Conservation (phyloP, 1,140 invertebrate species). For the Trachymyrmex septentrionalis region DNA sequence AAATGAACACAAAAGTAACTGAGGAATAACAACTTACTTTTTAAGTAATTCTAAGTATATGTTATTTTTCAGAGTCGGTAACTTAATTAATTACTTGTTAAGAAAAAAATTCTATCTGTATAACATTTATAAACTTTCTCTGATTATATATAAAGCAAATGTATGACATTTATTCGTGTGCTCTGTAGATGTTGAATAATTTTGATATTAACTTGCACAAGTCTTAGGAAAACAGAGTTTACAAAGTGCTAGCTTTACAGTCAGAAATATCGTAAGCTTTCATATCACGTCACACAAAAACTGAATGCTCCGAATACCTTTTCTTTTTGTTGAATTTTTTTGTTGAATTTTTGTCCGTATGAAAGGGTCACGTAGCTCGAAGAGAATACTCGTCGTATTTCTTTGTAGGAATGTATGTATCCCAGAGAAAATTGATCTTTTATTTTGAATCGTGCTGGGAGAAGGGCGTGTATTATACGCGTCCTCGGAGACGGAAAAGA, state of each 20-base stretch:
- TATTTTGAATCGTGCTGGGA: conserved; percentile 31
- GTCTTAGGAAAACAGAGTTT: neutral
- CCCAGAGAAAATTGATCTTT: conserved; percentile 7
- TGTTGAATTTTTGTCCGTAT: neutral
- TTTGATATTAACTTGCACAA: neutral
- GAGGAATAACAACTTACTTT: no score
- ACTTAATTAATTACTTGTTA: no score
- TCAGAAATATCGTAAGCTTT: neutral
- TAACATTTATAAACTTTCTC: no score
- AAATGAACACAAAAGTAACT: no score
- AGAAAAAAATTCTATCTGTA: no score
- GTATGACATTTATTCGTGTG: no score
- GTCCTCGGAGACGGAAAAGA: neutral
- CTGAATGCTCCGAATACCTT: neutral
- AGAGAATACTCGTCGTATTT: neutral
- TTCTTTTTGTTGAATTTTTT: conserved; percentile 18
- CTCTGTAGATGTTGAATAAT: neutral
- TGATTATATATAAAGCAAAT: no score
- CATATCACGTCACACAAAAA: neutral
- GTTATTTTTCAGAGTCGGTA: no score
- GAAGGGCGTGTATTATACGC: neutral
- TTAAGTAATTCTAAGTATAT: no score
- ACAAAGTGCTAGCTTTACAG: neutral
- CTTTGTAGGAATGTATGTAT: conserved; percentile 32
- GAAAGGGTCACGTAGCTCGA: conserved; percentile 4